Base-by-base conservation (phyloP, 2,797 vertebrate species). In the Parauchenoglanis punctatus region DNA sequence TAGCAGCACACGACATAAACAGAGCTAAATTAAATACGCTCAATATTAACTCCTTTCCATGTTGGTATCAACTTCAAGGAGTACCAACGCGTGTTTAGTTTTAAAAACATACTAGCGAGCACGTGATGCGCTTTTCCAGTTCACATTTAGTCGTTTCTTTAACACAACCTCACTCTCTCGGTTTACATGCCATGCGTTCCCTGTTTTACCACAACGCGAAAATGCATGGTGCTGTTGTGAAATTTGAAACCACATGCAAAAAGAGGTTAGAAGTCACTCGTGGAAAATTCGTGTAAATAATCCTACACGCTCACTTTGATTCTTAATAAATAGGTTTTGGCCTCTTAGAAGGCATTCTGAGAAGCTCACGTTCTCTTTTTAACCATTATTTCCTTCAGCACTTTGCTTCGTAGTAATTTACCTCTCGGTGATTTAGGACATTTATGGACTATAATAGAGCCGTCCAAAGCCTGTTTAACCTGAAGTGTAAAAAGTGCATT, bases 211-310 rank as follows among this genome's bases (percentile, higher is more conserved):
- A 63, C 59, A 46, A 46, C 25, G 80, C 35, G 17, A 46, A 44
- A 61, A 52, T 23, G 81, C 61, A 44, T 25, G 10, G 25, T 6
- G 25, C 63, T 52, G 81, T 83, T 83, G 17, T 67, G 81, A 83
- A 83, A 83, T 67, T 31, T 49, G 44, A 65, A 82, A 28, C 81
- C 44, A 49, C 81, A 82, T 15, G 28, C 80, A 82, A 49, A 28
- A 63, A 28, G 35, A 63, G 23, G 40, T 63, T 81, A 17, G 25
- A 81, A 46, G 23, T 44, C 17, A 18, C 58, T 49, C 7, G 81
- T 49, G 81, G 81, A 82, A 82, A 20, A 67, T 52, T 49, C 28
- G 59, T 28, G 59, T 28, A 46, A 49, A 82, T 65, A 18, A 49
- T 65, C 80, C 58, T 65, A 20, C 59, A 52, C 4, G 5, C 78